Base-by-base conservation (phyloP, 2,797 vertebrate genomes). In the Poecilia velifera region DNA sequence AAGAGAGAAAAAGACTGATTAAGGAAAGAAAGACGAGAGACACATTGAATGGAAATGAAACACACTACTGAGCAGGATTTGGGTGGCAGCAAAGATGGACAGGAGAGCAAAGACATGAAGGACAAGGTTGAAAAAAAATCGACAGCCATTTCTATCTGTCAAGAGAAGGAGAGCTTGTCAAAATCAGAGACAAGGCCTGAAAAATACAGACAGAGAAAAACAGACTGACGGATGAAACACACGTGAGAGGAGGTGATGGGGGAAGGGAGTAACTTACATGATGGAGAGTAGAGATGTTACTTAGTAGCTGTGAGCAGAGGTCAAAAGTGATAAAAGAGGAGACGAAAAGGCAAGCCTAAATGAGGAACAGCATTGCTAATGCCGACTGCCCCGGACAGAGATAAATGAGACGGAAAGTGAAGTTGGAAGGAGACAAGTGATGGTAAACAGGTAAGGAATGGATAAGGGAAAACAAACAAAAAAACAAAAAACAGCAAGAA, bases 281-380 rank as follows among this genome's bases (percentile, higher is more conserved):
- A 84, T 79, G 22, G 45, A 66, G 74, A 83, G 43, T 39, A 77
- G 75, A 53, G 74, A 82, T 82, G 82, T 88, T 70, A 80, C 64
- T 68, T 71, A 81, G 55, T 74, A 74, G 74, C 28, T 6, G 31
- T 14, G 47, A 82, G 57, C 78, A 83, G 68, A 83, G 85, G 85
- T 83, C 53, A 77, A 25, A 66, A 79, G 78, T 76, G 79, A 80
- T 77, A 68, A 73, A 84, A 55, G 53, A 73, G 34, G 39, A 73
- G 39, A 72, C 71, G 70, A 78, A 13, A 79, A 84, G 81, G 46
- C 25, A 75, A 81, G 73, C 72, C 73, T 76, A 86, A 89, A 92
- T 80, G 75, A 90, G 79, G 82, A 57, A 72, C 51, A 73, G 71
- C 79, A 81, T 74, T 81, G 81, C 74, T 85, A 88, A 91, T 77